Evolutionary conservation across 2,797 vertebrate genomes (phyloP), one percentile per base, ranked within the genome.

Genomic region (Sebastes vulpes): DNA sequence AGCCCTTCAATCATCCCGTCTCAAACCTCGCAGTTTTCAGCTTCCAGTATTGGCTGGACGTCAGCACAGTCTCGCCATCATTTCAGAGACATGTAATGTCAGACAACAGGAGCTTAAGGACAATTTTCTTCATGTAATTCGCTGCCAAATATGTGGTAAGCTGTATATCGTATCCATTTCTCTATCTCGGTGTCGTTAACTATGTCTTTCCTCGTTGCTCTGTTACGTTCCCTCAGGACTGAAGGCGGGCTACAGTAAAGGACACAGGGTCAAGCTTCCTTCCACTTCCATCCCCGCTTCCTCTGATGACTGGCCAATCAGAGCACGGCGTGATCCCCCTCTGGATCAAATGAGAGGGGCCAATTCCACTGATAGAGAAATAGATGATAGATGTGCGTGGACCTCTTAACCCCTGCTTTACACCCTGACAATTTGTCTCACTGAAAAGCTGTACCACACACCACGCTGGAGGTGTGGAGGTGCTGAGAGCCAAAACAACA

Each of bases 321-420:
- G 59, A 83, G 57, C 32, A 50, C 0, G 16, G 25, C 7, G 46
- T 12, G 20, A 53, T 80, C 35, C 35, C 42, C 32, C 32, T 65
- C 50, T 29, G 61, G 72, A 72, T 61, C 68, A 73, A 8, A 73
- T 32, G 58, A 69, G 42, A 72, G 4, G 20, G 9, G 20, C 50
- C 26, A 46, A 42, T 65, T 78, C 59, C 18, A 0, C 68, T 75
- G 72, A 83, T 61, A 50, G 75, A 60, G 67, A 75, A 77, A 74
- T n/a, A 86, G 53, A 79, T 82, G 74, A 89, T 65, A 59, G 76
- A 79, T 65, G 64, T 69, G 50, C 64, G 76, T 38, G 29, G 67
- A 78, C 75, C 75, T 71, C 26, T 84, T 73, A 70, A 84, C 75
- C 83, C 75, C 75, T 28, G 53, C 65, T 75, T 77, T 75, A 79